Conservation (phyloP, 2,113 vertebrate species). For the Hippoglossus stenolepis region DNA sequence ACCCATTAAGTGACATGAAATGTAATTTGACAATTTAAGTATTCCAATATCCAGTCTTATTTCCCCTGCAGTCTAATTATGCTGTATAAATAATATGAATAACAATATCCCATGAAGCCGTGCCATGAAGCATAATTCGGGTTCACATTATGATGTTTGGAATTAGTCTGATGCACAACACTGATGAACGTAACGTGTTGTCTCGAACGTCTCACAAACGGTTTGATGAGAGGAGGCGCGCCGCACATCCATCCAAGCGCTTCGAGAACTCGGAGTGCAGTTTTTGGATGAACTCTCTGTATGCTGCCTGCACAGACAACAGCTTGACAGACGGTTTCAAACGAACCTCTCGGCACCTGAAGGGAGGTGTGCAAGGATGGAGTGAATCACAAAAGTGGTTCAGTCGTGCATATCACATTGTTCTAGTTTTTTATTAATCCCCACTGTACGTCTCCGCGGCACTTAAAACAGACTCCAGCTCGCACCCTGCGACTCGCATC, state of each 20-base stretch:
- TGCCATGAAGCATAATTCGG: background rate
- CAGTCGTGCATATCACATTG: conserved; percentile 81
- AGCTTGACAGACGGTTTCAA: conserved; percentile 84
- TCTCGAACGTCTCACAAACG: conserved; percentile 13
- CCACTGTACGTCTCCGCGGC: conserved; percentile 69
- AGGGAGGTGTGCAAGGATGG: conserved; percentile 74
- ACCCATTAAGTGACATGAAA: conserved; percentile 53
- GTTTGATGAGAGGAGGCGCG: conserved; percentile 25
- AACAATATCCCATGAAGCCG: conserved; percentile 2
- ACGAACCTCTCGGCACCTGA: conserved; percentile 78
- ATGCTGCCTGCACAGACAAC: conserved; percentile 78
- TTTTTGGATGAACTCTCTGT: conserved; percentile 76
- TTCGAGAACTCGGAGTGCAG: conserved; percentile 52
- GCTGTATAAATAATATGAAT: background rate
- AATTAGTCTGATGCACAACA: background rate
- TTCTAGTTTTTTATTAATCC: conserved; percentile 82
- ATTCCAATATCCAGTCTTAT: conserved; percentile 8
- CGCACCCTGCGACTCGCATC: conserved; percentile 58
- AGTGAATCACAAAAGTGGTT: conserved; percentile 79
- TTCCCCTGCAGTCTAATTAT: conserved; percentile 1
- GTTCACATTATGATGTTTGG: background rate
- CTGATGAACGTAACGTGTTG: background rate
- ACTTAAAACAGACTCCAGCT: conserved; percentile 67
- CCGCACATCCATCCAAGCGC: conserved; percentile 40
- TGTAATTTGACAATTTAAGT: conserved; percentile 50